These are phyloP conservation scores for Laupala kohalensis DNA, from an alignment of 1,140 invertebrate species.

Conservation along the genomic window DNA sequence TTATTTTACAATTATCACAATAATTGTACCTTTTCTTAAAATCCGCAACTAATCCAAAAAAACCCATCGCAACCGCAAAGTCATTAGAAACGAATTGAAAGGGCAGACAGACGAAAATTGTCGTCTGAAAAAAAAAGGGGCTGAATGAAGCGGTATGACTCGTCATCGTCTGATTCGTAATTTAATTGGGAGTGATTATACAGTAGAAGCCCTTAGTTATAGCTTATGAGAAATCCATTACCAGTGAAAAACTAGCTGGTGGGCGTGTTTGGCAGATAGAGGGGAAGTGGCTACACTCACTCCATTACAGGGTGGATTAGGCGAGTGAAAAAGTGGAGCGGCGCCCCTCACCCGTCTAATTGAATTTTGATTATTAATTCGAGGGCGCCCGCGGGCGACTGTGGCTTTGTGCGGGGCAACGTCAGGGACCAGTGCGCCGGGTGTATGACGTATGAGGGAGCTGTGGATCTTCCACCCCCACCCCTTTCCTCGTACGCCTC, in stretches of 20 bases:
- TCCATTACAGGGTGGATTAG: conserved; percentile 2
- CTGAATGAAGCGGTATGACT: background rate
- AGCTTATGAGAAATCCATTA: conserved; percentile 9
- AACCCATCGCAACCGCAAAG: background rate
- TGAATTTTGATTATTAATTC: conserved; percentile 13
- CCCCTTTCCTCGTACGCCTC: too few relatives aligned
- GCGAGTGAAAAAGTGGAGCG: conserved; percentile 5
- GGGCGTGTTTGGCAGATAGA: conserved; percentile 9
- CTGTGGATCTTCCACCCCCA: background rate
- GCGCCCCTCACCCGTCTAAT: conserved; percentile 6
- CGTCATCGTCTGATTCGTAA: background rate
- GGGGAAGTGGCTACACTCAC: background rate
- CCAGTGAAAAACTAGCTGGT: conserved; percentile 4
- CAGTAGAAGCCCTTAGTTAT: conserved; percentile 1
- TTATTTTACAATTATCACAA: background rate
- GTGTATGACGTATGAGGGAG: background rate
- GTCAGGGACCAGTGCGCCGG: background rate
- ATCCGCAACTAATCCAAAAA: background rate
- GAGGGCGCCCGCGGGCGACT: background rate
- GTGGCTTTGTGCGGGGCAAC: background rate
- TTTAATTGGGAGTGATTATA: conserved; percentile 2
- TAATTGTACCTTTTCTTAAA: background rate
- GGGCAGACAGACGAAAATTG: background rate
- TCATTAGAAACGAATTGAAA: background rate
- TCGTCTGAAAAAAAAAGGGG: background rate